Evolutionary conservation across 2,888 invertebrate genomes (phyloP).

Genomic region (Chloroclysta siterata): DNA sequence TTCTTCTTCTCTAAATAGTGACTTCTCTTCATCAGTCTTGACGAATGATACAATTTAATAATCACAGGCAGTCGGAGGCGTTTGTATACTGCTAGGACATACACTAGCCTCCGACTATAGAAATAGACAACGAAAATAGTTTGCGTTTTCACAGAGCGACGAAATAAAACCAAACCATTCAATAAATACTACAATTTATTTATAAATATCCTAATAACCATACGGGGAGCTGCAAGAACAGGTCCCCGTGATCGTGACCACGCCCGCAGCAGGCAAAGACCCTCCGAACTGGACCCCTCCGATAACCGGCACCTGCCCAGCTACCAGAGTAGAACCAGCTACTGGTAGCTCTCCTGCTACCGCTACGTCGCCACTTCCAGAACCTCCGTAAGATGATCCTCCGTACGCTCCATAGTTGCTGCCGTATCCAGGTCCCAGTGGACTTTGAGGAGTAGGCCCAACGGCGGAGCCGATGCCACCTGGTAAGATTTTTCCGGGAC

Average conservation of each 20-base stretch:
- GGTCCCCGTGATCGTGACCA: conserved; percentile 43
- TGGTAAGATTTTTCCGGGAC: conserved; percentile 15
- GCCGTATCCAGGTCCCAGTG: neutral
- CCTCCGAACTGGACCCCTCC: conserved; percentile 54
- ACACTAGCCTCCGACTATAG: no score
- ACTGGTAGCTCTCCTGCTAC: conserved; percentile 46
- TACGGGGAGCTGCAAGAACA: conserved; percentile 26
- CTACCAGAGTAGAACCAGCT: conserved; percentile 46
- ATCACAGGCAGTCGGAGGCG: no score
- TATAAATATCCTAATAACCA: conserved; percentile 25
- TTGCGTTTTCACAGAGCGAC: neutral
- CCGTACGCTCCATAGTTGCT: neutral
- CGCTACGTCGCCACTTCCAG: conserved; percentile 35
- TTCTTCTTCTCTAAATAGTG: no score
- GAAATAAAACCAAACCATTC: neutral
- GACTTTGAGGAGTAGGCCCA: neutral
- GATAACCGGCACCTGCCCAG: conserved; percentile 53
- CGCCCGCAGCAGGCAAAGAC: conserved; percentile 49
- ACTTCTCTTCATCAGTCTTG: no score
- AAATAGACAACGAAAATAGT: no score
- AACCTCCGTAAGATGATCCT: conserved; percentile 26
- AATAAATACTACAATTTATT: conserved; percentile 15
- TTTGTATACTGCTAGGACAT: no score
- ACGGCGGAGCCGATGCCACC: conserved; percentile 9
- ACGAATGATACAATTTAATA: no score